phyloP scores from a whole-genome alignment of 1,140 invertebrate species.

The Gryllus bimaculatus region DNA sequence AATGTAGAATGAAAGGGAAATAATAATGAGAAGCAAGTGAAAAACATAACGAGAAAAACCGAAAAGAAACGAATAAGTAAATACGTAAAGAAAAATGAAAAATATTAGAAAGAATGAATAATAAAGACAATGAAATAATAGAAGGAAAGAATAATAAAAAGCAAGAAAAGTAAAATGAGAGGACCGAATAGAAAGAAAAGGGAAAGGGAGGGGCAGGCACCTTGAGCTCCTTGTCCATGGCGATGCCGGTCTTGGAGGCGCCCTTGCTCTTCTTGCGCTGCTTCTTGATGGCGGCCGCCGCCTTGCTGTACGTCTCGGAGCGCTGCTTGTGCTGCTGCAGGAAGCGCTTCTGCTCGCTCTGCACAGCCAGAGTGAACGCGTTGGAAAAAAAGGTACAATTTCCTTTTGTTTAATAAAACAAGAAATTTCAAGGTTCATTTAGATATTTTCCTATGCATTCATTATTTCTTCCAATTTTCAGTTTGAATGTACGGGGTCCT shows the following conservation, averaged over 20 bases:
- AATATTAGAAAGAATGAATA: not conserved
- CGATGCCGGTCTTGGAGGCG: constrained; percentile 62
- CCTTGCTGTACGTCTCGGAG: constrained; percentile 80
- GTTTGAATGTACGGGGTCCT: no score
- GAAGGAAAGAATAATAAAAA: not conserved
- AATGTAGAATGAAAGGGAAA: no score
- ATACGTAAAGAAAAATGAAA: not conserved
- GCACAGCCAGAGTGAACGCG: no score
- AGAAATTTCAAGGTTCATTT: no score
- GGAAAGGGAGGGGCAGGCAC: constrained; percentile 35
- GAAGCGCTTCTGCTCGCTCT: constrained; percentile 85
- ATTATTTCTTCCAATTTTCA: no score
- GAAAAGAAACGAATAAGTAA: not conserved
- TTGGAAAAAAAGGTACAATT: no score
- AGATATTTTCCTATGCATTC: no score
- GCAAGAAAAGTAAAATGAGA: no score
- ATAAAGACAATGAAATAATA: not conserved
- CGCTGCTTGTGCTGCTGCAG: constrained; percentile 79
- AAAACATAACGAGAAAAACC: not conserved
- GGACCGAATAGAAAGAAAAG: not conserved
- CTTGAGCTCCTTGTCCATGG: constrained; percentile 82
- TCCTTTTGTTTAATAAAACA: no score
- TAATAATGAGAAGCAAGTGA: not conserved
- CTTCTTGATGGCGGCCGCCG: constrained; percentile 79
- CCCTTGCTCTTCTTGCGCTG: constrained; percentile 69